Evolutionary conservation across 2,888 invertebrate species (phyloP).

Genomic region (Bruchidius siliquastri): DNA sequence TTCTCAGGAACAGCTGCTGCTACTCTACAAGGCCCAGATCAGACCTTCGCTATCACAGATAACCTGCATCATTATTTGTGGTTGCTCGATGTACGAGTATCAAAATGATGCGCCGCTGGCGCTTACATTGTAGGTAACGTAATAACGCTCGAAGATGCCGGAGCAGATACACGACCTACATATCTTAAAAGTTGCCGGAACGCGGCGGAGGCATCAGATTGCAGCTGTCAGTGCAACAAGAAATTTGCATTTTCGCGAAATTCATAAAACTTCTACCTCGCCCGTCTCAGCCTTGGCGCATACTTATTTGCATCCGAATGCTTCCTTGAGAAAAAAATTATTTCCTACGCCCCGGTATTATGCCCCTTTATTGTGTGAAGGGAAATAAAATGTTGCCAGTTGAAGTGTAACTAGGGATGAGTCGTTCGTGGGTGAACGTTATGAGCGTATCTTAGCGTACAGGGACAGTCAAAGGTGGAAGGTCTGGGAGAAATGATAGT

Average conservation of each 20-base stretch:
- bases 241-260: slow-evolving; percentile 21
- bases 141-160: slow-evolving; percentile 1
- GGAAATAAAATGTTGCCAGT: background rate
- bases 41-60: no score
- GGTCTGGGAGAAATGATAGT: no score
- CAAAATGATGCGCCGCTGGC: background rate
- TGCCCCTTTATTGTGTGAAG: background rate
- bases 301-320: background rate
- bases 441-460: no score
- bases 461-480: no score
- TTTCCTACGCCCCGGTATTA: background rate
- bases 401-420: background rate
- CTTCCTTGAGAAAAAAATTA: background rate
- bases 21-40: no score
- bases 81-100: no score
- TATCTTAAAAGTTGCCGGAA: slow-evolving; percentile 19
- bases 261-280: slow-evolving; percentile 16
- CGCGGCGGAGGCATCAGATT: slow-evolving; percentile 11
- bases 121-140: background rate
- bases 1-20: no score
- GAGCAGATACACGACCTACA: slow-evolving; percentile 21
- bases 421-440: background rate
- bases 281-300: background rate
- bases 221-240: slow-evolving; percentile 18
- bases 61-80: no score